phyloP scores from a whole-genome alignment of 92 coral and sea anemone species.

The Bergia sp. region DNA sequence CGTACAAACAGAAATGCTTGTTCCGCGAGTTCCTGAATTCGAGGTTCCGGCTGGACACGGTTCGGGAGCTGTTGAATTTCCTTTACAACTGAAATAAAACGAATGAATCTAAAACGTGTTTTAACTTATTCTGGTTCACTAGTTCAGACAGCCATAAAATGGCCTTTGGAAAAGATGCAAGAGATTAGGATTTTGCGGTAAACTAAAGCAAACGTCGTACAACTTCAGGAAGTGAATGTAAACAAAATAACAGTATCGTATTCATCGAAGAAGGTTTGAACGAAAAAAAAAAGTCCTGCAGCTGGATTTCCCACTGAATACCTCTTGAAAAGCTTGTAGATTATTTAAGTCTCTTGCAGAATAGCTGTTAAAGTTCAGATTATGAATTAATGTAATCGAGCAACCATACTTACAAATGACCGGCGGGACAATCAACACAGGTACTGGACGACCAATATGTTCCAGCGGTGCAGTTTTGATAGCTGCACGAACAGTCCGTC shows the following conservation, averaged over 20 bases:
- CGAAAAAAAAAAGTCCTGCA: background rate
- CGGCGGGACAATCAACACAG: slow-evolving; percentile 93
- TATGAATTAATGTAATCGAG: background rate
- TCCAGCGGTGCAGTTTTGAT: slow-evolving; percentile 88
- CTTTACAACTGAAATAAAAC: slow-evolving; percentile 71
- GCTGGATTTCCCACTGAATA: background rate
- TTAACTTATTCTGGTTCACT: background rate
- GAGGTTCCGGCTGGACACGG: slow-evolving; percentile 84
- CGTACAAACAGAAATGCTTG: slow-evolving; percentile 67
- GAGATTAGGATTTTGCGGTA: slow-evolving; percentile 12
- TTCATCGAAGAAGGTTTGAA: background rate
- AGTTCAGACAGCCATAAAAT: background rate
- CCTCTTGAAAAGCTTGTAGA: background rate
- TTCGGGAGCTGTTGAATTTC: slow-evolving; percentile 74
- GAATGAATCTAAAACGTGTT: background rate
- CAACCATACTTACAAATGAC: slow-evolving; percentile 81
- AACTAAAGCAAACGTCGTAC: background rate
- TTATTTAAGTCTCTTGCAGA: background rate
- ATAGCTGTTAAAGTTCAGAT: background rate
- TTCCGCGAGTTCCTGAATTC: slow-evolving; percentile 69
- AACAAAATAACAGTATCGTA: background rate
- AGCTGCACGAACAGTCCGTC: slow-evolving; percentile 86
- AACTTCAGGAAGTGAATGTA: slow-evolving; percentile 31
- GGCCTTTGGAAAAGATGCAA: background rate
- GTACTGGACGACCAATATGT: slow-evolving; percentile 81